Evolutionary conservation across 2,113 vertebrate species (phyloP), one percentile per base, ranked within the genome.

Genomic region (Echinops telfairi): DNA sequence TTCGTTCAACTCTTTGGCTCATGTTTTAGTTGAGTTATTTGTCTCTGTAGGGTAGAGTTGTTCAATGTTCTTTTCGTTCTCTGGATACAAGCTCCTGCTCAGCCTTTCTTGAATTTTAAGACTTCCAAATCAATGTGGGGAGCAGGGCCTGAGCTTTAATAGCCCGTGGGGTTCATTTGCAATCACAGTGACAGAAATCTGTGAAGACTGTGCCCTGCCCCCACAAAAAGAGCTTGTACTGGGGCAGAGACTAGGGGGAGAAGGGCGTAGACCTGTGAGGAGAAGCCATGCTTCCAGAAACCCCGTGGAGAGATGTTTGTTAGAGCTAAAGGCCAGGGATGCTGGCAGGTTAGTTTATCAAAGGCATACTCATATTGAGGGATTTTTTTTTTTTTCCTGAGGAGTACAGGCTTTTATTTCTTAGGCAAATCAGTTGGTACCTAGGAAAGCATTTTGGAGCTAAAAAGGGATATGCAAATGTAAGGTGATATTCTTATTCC

Each of bases 401-500:
- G 90, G 36, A 89, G 58, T 62, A 76, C 15, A 27, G 79, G 17
- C 73, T 92, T 97, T 95, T 80, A 76, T 94, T 90, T 96, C 86
- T 77, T 60, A 31, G 76, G 76, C 64, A 94, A 82, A 93, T 88
- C 76, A 86, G 66, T 77, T 57, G 66, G 71, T 71, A 60, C 70
- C 79, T 27, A 86, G 14, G 86, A 94, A 93, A 95, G 90, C 27
- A 57, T 62, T 87, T 53, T 77, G 83, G 64, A 83, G 86, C 81
- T 88, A 68, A 87, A 93, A 93, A 95, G n/a, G 5, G 19, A 71
- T 94, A 94, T 95, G 95, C 76, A 96, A 96, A 94, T 86, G 12
- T 40, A 81, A 96, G 83, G 58, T 93, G 71, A 93, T 84, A 89
- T 89, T 93, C 84, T 81, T 92, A 81, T 68, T 78, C 92, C 68